A percentile compares a stretch with the other conserved stretches of the same genome.
Conservation (phyloP, 2,888 invertebrate genomes). For the Agriotes lineatus region DNA sequence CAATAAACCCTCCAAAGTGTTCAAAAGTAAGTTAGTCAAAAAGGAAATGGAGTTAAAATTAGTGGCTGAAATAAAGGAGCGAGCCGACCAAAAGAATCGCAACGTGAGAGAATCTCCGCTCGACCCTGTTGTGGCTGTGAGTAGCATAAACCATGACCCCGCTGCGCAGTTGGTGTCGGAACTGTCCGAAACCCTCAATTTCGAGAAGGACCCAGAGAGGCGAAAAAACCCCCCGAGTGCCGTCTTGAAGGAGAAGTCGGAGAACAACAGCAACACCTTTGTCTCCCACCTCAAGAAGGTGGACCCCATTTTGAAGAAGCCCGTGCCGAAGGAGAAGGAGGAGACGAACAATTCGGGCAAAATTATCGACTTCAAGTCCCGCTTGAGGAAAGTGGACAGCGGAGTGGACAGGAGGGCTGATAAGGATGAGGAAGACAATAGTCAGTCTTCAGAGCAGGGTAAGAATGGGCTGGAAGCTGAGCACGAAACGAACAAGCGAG, state of each 20-base stretch:
- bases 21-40: conserved; percentile 72
- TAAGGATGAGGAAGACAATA: conserved; percentile 55
- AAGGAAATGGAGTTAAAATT: conserved; percentile 88
- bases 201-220: conserved; percentile 69
- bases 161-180: conserved; percentile 86
- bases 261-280: conserved; percentile 64
- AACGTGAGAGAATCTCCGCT: conserved; percentile 70
- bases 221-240: conserved; percentile 60
- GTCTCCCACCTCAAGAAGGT: conserved; percentile 81
- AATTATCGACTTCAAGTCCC: conserved; percentile 87
- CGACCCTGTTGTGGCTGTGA: conserved; percentile 65
- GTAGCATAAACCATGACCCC: conserved; percentile 75
- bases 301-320: conserved; percentile 73
- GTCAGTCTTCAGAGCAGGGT: conserved; percentile 47
- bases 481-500: conserved; percentile 64
- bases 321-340: conserved; percentile 68
- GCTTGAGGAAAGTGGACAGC: conserved; percentile 84
- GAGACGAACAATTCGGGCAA: conserved; percentile 70
- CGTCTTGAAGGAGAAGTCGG: conserved; percentile 34
- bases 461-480: conserved; percentile 55
- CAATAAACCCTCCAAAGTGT: conserved; percentile 62
- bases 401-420: conserved; percentile 63
- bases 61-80: conserved; percentile 87
- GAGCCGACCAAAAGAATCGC: conserved; percentile 76
- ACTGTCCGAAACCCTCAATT: conserved; percentile 85